Conservation (phyloP, 2,888 invertebrate species). For the Sminthurides aquaticus region DNA sequence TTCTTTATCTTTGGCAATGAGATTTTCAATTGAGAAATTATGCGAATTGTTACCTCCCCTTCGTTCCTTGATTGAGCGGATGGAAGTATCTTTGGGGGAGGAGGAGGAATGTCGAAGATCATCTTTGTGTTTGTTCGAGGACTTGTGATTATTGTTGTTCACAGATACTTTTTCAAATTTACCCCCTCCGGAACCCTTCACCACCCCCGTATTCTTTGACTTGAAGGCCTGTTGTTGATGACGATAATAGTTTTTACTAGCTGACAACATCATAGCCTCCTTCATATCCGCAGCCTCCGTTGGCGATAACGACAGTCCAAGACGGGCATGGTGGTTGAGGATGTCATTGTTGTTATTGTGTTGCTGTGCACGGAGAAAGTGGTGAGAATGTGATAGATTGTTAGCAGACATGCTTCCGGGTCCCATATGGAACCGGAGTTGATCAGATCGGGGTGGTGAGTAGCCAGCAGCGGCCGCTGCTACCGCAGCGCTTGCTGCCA, state of each 20-base stretch:
- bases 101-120: conserved; percentile 2
- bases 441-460: conserved; percentile 25
- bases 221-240: background rate
- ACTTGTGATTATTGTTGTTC: conserved; percentile 14
- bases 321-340: conserved; percentile 7
- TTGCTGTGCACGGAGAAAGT: conserved; percentile 26
- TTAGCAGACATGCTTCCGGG: background rate
- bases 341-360: conserved; percentile 3
- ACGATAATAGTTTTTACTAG: background rate
- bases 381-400: conserved; percentile 16
- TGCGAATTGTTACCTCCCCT: conserved; percentile 40
- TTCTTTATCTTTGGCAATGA: conserved; percentile 42
- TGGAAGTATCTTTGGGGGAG: conserved; percentile 12
- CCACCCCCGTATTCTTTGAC: conserved; percentile 16
- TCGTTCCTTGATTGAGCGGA: conserved; percentile 24
- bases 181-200: no score
- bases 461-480: conserved; percentile 37
- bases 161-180: no score
- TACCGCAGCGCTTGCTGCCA: conserved; percentile 37
- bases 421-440: conserved; percentile 14
- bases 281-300: conserved; percentile 36
- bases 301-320: conserved; percentile 29
- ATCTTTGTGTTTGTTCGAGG: conserved; percentile 5
- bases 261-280: conserved; percentile 30
- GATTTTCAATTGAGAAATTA: conserved; percentile 43